Percentiles rank a stretch among this genome's conserved stretches.
These are phyloP conservation scores for Anthopleura xanthogrammica DNA, from an alignment of 92 coral and sea anemone genomes.

Conservation along the genomic window DNA sequence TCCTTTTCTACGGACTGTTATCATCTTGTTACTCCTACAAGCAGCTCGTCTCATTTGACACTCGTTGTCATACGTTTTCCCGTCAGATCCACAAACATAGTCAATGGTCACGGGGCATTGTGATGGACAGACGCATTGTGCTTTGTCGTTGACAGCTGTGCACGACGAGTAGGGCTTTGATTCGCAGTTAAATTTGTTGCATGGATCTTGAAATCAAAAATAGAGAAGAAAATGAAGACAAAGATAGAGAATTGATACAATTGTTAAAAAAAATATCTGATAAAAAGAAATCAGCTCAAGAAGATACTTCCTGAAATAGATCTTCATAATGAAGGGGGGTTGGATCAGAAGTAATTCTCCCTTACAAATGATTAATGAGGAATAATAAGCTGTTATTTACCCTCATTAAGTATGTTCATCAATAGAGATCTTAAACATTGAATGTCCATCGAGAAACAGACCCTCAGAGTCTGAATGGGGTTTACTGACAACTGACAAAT, in stretches of 20 bases:
- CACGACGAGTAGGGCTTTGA: conserved; percentile 32
- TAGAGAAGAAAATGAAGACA: background rate
- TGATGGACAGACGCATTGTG: conserved; percentile 29
- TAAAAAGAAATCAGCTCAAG: too few relatives aligned
- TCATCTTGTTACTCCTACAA: conserved; percentile 21
- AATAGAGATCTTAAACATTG: too few relatives aligned
- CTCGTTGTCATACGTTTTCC: conserved; percentile 32
- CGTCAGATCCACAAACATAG: conserved; percentile 39
- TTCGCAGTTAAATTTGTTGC: conserved; percentile 18
- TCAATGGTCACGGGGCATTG: conserved; percentile 15
- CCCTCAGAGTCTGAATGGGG: too few relatives aligned
- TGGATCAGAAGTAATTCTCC: too few relatives aligned
- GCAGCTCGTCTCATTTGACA: conserved; percentile 25
- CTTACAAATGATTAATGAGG: too few relatives aligned
- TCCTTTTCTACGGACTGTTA: conserved; percentile 25
- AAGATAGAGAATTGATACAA: background rate
- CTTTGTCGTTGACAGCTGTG: conserved; percentile 14
- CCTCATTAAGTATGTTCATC: too few relatives aligned
- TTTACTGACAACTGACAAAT: too few relatives aligned
- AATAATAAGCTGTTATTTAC: too few relatives aligned
- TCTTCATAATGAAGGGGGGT: too few relatives aligned
- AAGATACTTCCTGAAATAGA: too few relatives aligned
- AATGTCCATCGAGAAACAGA: too few relatives aligned
- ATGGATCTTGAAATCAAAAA: conserved; percentile 15
- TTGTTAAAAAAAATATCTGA: too few relatives aligned